These are phyloP conservation scores for Ctena decussata DNA, from an alignment of 2,888 invertebrate genomes.

Conservation along the genomic window DNA sequence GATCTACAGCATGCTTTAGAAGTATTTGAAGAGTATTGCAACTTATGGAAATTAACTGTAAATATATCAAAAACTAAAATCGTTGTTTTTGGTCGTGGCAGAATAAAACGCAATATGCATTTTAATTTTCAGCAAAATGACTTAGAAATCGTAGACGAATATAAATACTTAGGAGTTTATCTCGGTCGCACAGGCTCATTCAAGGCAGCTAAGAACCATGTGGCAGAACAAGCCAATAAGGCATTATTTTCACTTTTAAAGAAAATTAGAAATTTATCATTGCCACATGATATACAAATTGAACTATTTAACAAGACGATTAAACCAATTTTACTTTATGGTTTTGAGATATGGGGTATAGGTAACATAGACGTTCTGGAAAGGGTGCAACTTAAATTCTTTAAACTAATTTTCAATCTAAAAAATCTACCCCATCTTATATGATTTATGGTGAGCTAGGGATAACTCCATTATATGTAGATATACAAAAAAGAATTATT, in stretches of 20 bases:
- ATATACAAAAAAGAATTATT: background rate
- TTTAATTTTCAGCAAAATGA: background rate
- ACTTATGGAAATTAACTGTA: background rate
- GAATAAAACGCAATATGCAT: background rate
- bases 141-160: background rate
- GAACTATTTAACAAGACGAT: background rate
- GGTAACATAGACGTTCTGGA: background rate
- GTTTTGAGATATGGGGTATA: background rate
- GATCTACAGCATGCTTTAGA: background rate
- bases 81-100: background rate
- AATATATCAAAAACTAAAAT: background rate
- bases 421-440: background rate
- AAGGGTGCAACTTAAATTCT: background rate
- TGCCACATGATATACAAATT: background rate
- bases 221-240: background rate
- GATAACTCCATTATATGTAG: background rate
- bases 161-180: background rate
- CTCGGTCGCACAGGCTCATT: background rate
- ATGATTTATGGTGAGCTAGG: background rate
- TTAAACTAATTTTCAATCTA: background rate
- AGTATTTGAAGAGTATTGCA: background rate
- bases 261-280: background rate
- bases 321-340: background rate
- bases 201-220: background rate
- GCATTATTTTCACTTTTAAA: background rate